These are phyloP conservation scores for Muscidifurax raptorellus DNA, from an alignment of 1,140 invertebrate species.

Conservation along the genomic window DNA sequence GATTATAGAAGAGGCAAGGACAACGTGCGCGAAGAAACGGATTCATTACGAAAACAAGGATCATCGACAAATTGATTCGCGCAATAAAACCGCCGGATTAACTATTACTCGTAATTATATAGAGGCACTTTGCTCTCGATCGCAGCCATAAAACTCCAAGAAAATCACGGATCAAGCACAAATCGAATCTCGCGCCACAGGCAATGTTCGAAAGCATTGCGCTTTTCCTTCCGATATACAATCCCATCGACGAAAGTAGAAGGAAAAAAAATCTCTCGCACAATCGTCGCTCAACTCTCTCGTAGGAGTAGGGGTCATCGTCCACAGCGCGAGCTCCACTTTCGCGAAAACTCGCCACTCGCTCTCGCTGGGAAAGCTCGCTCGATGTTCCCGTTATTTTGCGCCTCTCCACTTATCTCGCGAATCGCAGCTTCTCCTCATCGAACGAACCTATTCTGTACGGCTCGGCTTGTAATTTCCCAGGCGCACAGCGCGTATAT, in stretches of 20 bases:
- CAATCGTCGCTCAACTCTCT: background rate
- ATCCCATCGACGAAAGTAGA: background rate
- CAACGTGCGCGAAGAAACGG: background rate
- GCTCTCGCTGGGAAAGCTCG: constrained; percentile 47
- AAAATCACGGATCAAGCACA: background rate
- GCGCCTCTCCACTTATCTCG: background rate
- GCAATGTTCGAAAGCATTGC: too few species aligned
- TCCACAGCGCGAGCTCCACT: constrained; percentile 37
- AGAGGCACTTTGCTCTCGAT: background rate
- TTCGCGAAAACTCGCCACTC: constrained; percentile 46
- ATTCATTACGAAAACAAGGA: background rate
- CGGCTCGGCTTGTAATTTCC: constrained; percentile 9
- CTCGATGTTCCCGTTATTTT: constrained; percentile 26
- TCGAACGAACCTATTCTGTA: background rate
- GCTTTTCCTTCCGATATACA: too few species aligned
- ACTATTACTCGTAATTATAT: background rate
- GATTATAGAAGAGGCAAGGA: background rate
- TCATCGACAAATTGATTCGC: too few species aligned
- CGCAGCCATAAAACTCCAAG: too few species aligned
- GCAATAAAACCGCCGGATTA: too few species aligned
- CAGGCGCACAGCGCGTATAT: background rate
- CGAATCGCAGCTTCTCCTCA: background rate
- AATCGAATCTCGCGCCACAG: too few species aligned
- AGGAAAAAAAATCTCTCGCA: background rate
- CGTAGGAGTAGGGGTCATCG: constrained; percentile 30